Evolutionary conservation across 1,140 invertebrate species (phyloP).

Genomic region (Drosophila paulistorum): DNA sequence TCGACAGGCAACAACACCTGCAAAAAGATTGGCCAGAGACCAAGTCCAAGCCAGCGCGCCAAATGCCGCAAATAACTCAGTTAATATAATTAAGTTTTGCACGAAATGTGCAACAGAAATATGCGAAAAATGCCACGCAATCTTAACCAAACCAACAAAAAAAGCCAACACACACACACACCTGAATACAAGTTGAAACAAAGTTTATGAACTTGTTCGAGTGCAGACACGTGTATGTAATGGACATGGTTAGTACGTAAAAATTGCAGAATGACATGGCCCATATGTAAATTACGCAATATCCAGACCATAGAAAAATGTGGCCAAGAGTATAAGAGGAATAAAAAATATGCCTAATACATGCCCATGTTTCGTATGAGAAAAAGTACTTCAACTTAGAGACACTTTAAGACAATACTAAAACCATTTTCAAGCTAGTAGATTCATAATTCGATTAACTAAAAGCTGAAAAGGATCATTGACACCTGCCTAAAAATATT

Average conservation of each 20-base stretch:
- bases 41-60: conserved; percentile 64
- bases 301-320: neutral
- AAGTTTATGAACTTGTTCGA: conserved; percentile 70
- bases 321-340: neutral
- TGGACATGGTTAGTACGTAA: neutral
- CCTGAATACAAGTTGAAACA: conserved; percentile 44
- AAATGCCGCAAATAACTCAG: conserved; percentile 81
- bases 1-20: conserved; percentile 26
- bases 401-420: too few species aligned
- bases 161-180: conserved; percentile 24
- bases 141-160: conserved; percentile 47
- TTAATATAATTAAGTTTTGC: conserved; percentile 82
- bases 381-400: too few species aligned
- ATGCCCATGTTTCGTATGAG: too few species aligned
- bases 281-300: conserved; percentile 34
- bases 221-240: conserved; percentile 47
- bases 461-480: too few species aligned
- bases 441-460: too few species aligned
- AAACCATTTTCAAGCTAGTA: too few species aligned
- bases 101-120: conserved; percentile 78
- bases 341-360: neutral
- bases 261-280: conserved; percentile 14
- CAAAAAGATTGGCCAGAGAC: conserved; percentile 39
- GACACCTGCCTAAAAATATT: too few species aligned
- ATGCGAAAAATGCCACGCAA: conserved; percentile 79